phyloP scores from a whole-genome alignment of 37 sponge, comb jelly and placozoan genomes.

The Crambe crambe region DNA sequence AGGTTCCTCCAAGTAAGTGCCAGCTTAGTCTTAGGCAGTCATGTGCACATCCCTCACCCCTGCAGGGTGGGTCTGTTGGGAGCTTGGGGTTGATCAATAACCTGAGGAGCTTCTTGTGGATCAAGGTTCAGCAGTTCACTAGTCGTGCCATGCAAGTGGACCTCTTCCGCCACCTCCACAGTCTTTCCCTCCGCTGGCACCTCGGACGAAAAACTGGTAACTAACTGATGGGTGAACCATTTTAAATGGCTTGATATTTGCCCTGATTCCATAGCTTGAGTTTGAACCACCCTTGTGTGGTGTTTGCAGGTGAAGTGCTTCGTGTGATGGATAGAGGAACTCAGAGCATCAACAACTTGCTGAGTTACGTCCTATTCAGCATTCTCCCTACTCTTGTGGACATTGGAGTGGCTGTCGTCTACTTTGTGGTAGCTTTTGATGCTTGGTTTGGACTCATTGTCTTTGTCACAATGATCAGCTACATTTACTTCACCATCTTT shows the following conservation, averaged over 20 bases:
- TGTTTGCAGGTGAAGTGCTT: slow-evolving; percentile 73
- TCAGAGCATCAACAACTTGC: slow-evolving; percentile 84
- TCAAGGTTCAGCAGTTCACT: slow-evolving; percentile 93
- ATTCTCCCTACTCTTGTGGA: slow-evolving; percentile 93
- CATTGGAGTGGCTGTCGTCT: slow-evolving; percentile 91
- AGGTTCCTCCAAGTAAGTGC: slow-evolving; percentile 65
- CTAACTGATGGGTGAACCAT: background rate
- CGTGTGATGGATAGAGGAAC: slow-evolving; percentile 94
- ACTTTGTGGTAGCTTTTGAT: slow-evolving; percentile 95
- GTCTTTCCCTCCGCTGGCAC: slow-evolving; percentile 96
- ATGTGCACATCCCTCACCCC: background rate
- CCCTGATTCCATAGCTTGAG: background rate
- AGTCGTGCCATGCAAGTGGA: slow-evolving; percentile 71
- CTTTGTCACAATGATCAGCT: slow-evolving; percentile 86
- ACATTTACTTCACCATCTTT: slow-evolving; percentile 88
- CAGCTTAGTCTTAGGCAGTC: background rate
- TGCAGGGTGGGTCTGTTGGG: slow-evolving; percentile 82
- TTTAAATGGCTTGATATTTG: background rate
- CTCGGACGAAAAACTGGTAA: slow-evolving; percentile 91
- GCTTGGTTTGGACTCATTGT: slow-evolving; percentile 98
- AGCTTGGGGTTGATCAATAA: slow-evolving; percentile 79
- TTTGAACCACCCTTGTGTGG: background rate
- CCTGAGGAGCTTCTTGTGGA: slow-evolving; percentile 85
- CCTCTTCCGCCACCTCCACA: slow-evolving; percentile 90
- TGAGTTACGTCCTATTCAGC: slow-evolving; percentile 94